Evolutionary conservation across 2,888 invertebrate genomes (phyloP).

Genomic region (Eubasilissa splendida): DNA sequence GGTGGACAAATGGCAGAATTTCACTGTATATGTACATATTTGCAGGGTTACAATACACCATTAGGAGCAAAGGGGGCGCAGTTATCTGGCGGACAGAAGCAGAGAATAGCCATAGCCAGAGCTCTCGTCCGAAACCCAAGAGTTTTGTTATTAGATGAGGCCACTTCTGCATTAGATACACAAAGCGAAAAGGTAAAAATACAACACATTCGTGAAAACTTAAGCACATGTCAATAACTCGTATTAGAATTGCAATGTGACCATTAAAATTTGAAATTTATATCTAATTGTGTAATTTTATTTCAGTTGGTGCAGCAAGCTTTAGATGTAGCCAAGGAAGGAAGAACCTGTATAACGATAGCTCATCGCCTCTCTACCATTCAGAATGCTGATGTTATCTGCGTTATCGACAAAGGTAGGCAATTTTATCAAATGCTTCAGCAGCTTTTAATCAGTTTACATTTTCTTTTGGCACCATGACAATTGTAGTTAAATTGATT

Average conservation of each 20-base stretch:
- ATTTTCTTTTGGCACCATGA: too few relatives aligned
- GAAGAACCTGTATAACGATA: constrained; percentile 86
- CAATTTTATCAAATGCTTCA: too few relatives aligned
- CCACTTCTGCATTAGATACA: constrained; percentile 81
- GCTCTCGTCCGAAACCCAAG: constrained; percentile 77
- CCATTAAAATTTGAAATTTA: neutral
- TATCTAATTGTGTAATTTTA: neutral
- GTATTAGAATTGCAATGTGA: neutral
- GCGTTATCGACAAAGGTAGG: constrained; percentile 84
- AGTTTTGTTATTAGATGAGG: constrained; percentile 78
- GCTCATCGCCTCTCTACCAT: constrained; percentile 91
- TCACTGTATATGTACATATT: too few relatives aligned
- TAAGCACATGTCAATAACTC: neutral
- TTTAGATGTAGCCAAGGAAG: constrained; percentile 82
- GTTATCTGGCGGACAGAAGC: constrained; percentile 83
- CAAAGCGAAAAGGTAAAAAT: constrained; percentile 77
- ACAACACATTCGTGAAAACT: neutral
- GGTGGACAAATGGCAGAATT: too few relatives aligned
- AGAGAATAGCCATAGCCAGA: constrained; percentile 81
- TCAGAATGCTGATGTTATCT: constrained; percentile 85
- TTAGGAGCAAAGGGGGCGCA: constrained; percentile 81
- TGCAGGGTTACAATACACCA: constrained; percentile 80
- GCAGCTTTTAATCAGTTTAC: too few relatives aligned
- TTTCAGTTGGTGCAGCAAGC: constrained; percentile 83
- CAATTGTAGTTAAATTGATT: too few relatives aligned